Percentiles rank a stretch among this genome's conserved stretches.
Evolutionary conservation across 30 jellyfish, hydroid and myxozoan genomes (phyloP).

Genomic region (Chrysaora quinquecirrha): DNA sequence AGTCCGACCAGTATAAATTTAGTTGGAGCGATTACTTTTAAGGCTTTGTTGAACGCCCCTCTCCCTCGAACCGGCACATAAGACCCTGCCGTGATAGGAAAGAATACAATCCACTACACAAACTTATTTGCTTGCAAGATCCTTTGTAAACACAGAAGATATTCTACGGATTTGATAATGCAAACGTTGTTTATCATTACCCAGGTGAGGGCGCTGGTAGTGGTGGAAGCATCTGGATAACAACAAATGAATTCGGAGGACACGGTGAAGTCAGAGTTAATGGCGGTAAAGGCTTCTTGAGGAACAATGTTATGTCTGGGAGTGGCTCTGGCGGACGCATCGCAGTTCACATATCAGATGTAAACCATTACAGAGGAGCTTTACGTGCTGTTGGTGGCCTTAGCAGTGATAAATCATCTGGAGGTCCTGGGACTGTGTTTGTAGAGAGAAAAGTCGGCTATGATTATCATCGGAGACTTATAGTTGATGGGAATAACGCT

Average conservation of each 20-base stretch:
- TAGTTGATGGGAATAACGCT: conserved; percentile 71
- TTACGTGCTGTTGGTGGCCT: conserved; percentile 47
- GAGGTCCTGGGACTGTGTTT: conserved; percentile 74
- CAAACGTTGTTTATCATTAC: too few species aligned
- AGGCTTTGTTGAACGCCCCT: too few species aligned
- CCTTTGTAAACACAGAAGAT: too few species aligned
- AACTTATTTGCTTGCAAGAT: too few species aligned
- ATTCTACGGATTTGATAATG: too few species aligned
- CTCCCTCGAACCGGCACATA: too few species aligned
- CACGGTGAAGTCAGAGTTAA: conserved; percentile 57
- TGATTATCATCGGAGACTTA: conserved; percentile 46
- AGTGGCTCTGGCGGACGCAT: conserved; percentile 75
- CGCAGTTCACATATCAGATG: conserved; percentile 37
- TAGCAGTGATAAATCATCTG: conserved; percentile 49
- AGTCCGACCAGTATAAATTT: too few species aligned
- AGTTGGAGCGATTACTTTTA: too few species aligned
- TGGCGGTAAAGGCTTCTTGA: conserved; percentile 50
- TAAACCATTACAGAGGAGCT: conserved; percentile 44
- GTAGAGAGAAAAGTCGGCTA: conserved; percentile 39
- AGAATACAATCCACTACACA: too few species aligned
- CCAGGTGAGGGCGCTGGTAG: conserved; percentile 80
- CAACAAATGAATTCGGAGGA: conserved; percentile 56
- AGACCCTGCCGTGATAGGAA: too few species aligned
- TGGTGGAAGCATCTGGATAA: conserved; percentile 70
- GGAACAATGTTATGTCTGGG: conserved; percentile 26